Conservation (phyloP, 2,113 vertebrate genomes). For the Larimichthys crocea region DNA sequence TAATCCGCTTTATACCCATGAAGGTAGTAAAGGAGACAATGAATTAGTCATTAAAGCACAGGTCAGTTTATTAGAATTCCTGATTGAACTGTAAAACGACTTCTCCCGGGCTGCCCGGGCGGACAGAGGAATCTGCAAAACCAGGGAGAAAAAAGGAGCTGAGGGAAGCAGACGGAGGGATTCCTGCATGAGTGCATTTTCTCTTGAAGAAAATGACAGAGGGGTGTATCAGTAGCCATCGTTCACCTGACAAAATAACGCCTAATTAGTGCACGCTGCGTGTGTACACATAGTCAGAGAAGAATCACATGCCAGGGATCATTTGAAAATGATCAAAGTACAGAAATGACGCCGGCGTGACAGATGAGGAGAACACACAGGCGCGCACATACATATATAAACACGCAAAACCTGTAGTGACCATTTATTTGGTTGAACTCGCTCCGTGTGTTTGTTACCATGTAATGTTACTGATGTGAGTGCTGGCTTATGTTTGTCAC, state of each 20-base stretch:
- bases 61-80: conserved; percentile 87
- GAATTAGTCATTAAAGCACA: conserved; percentile 86
- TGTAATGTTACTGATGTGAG: conserved; percentile 39
- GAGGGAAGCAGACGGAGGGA: conserved; percentile 58
- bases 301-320: conserved; percentile 38
- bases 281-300: conserved; percentile 14
- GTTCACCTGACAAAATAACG: conserved; percentile 62
- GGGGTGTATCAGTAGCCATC: conserved; percentile 46
- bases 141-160: conserved; percentile 56
- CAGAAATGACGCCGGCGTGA: conserved; percentile 6
- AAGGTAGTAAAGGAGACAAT: conserved; percentile 87
- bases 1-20: conserved; percentile 86
- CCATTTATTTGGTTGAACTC: conserved; percentile 50
- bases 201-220: conserved; percentile 59
- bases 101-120: conserved; percentile 68
- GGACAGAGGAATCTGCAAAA: conserved; percentile 69
- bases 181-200: conserved; percentile 58
- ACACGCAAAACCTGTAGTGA: conserved; percentile 24
- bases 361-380: conserved; percentile 6
- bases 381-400: conserved; percentile 2
- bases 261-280: conserved; percentile 55
- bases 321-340: conserved; percentile 52
- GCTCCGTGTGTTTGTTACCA: conserved; percentile 22
- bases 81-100: conserved; percentile 87
- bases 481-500: conserved; percentile 65